Base-by-base conservation (phyloP, 2,797 vertebrate species). In the Podarcis siculus region DNA sequence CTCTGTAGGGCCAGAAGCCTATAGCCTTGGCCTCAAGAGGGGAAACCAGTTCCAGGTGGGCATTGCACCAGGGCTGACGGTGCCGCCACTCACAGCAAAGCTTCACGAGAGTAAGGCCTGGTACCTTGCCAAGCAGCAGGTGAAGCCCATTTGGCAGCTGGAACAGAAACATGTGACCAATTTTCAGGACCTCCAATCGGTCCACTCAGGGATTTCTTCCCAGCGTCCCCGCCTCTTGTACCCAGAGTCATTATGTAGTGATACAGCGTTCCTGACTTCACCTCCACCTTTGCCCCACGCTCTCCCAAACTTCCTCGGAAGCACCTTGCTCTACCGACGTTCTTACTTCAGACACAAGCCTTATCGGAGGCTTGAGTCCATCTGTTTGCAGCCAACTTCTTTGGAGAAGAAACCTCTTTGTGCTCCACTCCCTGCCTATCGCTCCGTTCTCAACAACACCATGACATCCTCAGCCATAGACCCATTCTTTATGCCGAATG, bases 381-480 rank as follows among this genome's bases (percentile, higher is more conserved):
- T 95, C 83, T 93, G 94, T 82, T 86, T 96, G 21, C 87, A 73
- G 71, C 95, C 95, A 8, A 76, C 88, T 78, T 86, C 92, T 71
- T 90, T 95, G 37, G 94, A 95, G n/a, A 86, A 66, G 39, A 85
- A 82, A 49, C 32, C 88, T 69, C 27, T 82, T 86, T 96, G 94
- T 87, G 94, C 91, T 90, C 85, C 93, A 8, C 92, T 94, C 89
- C 92, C 92, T 17, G 58, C 93, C 83, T 88, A 91, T 83, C 35
- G 92, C 35, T 95, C 94, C 87, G 92, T 95, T 87, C 90, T 89
- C 0, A 92, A 85, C 83, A 42, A 87, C 89, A 92, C 82, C 87
- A 97, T 98, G 98, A 97, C 98, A 2, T 96, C 97, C 71, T 97
- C 98, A 64, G 95, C 94, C 15, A 64, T 92, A 72, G 95, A 97